Conservation (phyloP, 1,140 invertebrate genomes). For the Caligus rogercresseyi region DNA sequence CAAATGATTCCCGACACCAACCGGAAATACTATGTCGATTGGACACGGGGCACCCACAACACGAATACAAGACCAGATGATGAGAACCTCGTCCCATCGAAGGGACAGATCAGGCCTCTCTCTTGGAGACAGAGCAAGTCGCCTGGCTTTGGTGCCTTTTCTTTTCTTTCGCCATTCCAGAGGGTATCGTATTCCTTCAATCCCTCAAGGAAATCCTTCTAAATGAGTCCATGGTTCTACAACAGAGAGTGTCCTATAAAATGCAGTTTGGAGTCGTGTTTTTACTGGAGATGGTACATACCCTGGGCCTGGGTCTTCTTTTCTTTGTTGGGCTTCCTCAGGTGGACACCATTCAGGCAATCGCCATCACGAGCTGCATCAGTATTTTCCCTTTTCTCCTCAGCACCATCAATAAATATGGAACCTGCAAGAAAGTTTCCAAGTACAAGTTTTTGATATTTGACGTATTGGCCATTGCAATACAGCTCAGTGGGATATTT, state of each 20-base stretch:
- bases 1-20: not conserved
- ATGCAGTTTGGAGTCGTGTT: slow-evolving; percentile 50
- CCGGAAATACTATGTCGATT: not conserved
- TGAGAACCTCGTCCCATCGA: not conserved
- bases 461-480: slow-evolving; percentile 2
- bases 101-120: not conserved
- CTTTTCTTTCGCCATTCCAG: slow-evolving; percentile 63
- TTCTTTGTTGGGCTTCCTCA: slow-evolving; percentile 72
- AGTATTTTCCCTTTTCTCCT: slow-evolving; percentile 50
- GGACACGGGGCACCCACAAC: not conserved
- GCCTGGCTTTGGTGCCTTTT: slow-evolving; percentile 85
- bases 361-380: slow-evolving; percentile 85
- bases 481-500: slow-evolving; percentile 2
- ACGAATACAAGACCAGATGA: not conserved
- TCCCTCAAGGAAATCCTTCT: slow-evolving; percentile 74
- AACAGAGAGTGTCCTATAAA: not conserved
- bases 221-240: slow-evolving; percentile 33
- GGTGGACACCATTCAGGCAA: slow-evolving; percentile 72
- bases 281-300: slow-evolving; percentile 66
- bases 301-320: slow-evolving; percentile 59
- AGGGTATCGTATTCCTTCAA: slow-evolving; percentile 54
- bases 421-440: not conserved
- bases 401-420: not conserved
- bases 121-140: slow-evolving; percentile 52
- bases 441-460: not conserved